Evolutionary conservation across 92 coral and sea anemone genomes (phyloP).

Genomic region (Phenganax stokvisi): DNA sequence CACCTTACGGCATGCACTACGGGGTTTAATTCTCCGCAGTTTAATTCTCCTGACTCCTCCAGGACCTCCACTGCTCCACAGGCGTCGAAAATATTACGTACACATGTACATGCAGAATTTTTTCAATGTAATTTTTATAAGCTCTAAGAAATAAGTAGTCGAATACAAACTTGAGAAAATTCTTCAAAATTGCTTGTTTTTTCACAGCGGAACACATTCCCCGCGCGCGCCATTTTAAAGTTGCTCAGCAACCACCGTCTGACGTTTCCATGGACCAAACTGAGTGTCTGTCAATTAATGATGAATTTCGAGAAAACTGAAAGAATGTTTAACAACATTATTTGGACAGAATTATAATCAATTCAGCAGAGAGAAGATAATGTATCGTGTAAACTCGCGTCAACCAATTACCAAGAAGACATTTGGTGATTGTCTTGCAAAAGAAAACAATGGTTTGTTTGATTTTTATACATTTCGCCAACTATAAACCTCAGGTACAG

Average conservation of each 20-base stretch:
- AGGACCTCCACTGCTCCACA: no score
- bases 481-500: not conserved
- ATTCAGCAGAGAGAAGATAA: no score
- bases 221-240: not conserved
- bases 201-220: not conserved
- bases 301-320: not conserved
- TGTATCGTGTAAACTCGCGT: not conserved
- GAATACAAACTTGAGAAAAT: not conserved
- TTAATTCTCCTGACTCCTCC: no score
- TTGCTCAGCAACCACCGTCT: not conserved
- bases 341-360: not conserved
- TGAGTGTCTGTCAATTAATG: not conserved
- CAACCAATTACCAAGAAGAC: constrained; percentile 18
- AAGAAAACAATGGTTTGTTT: constrained; percentile 5
- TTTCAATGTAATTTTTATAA: no score
- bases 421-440: not conserved
- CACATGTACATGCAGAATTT: no score
- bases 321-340: constrained; percentile 1
- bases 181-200: not conserved
- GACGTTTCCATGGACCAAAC: not conserved
- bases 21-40: no score
- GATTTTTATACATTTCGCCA: not conserved
- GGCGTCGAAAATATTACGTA: no score
- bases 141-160: no score
- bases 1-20: no score